Conservation (phyloP, 2,113 vertebrate genomes). For the Heloderma charlesbogerti region DNA sequence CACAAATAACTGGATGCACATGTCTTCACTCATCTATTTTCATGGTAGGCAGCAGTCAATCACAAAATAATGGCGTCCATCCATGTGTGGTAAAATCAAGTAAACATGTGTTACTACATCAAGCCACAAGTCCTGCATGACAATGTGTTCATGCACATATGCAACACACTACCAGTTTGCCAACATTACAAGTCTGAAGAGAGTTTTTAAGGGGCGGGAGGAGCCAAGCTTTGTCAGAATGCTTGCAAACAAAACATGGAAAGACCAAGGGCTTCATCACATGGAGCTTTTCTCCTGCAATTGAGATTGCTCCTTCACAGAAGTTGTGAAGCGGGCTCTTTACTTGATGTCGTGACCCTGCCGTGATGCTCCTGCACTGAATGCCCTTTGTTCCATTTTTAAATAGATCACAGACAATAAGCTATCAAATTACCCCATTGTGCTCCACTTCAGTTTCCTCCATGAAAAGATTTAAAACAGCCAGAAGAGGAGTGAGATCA, state of each 20-base stretch:
- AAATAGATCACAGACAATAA: too few relatives aligned
- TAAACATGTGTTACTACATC: neutral
- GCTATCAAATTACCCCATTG: too few relatives aligned
- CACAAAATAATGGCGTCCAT: neutral
- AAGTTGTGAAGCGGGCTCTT: too few relatives aligned
- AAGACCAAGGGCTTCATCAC: too few relatives aligned
- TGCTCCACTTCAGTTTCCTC: too few relatives aligned
- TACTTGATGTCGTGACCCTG: too few relatives aligned
- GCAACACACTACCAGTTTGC: neutral
- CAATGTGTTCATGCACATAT: neutral
- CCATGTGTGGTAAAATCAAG: neutral
- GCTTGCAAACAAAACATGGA: neutral
- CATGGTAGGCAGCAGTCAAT: neutral
- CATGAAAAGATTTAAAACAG: too few relatives aligned
- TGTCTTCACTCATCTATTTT: neutral
- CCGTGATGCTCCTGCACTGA: too few relatives aligned
- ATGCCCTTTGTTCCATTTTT: too few relatives aligned
- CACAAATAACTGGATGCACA: neutral
- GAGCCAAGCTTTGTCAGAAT: neutral
- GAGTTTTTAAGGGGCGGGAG: neutral
- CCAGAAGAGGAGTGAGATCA: too few relatives aligned
- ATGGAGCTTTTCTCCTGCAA: too few relatives aligned
- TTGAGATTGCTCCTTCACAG: too few relatives aligned
- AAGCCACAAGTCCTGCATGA: neutral
- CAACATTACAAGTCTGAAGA: neutral